These are phyloP conservation scores for Pachyrhynchus sulphureomaculatus DNA, from an alignment of 1,140 invertebrate species.

Conservation along the genomic window DNA sequence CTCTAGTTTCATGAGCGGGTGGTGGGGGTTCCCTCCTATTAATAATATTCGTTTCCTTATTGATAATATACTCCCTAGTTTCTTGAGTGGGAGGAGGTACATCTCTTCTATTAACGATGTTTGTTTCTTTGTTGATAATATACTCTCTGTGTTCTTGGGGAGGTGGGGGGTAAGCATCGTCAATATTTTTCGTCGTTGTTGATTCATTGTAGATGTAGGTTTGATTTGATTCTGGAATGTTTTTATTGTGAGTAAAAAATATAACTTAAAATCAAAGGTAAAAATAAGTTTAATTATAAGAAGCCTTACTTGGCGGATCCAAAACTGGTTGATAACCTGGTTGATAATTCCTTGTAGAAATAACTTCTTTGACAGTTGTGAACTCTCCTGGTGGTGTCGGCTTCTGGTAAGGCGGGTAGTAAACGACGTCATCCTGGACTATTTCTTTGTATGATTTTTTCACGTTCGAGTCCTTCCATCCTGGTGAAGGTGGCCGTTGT, in stretches of 20 bases:
- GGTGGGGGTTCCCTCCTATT: constrained; percentile 22
- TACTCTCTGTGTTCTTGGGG: constrained; percentile 45
- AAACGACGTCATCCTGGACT: constrained; percentile 21
- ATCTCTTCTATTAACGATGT: constrained; percentile 14
- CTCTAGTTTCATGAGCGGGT: constrained; percentile 46
- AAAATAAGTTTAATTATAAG: too few species aligned
- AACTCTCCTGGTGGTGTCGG: constrained; percentile 38
- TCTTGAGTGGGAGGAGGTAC: constrained; percentile 39
- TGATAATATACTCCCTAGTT: constrained; percentile 40
- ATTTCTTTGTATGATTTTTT: constrained; percentile 27
- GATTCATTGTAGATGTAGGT: constrained; percentile 50
- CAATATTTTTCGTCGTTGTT: constrained; percentile 44
- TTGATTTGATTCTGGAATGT: constrained; percentile 34
- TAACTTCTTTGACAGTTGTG: constrained; percentile 43
- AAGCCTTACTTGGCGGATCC: constrained; percentile 24
- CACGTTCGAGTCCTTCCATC: constrained; percentile 8
- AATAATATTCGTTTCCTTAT: constrained; percentile 25
- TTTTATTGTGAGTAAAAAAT: not conserved
- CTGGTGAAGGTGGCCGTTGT: constrained; percentile 2
- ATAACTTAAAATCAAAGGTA: too few species aligned
- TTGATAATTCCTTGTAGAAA: constrained; percentile 49
- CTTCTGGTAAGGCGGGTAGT: constrained; percentile 39
- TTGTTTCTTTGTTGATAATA: constrained; percentile 28
- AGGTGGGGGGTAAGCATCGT: constrained; percentile 32
- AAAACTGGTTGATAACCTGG: constrained; percentile 41